These are phyloP conservation scores for Acanthosepion lycidas DNA, from an alignment of 2,888 invertebrate species.

Conservation along the genomic window DNA sequence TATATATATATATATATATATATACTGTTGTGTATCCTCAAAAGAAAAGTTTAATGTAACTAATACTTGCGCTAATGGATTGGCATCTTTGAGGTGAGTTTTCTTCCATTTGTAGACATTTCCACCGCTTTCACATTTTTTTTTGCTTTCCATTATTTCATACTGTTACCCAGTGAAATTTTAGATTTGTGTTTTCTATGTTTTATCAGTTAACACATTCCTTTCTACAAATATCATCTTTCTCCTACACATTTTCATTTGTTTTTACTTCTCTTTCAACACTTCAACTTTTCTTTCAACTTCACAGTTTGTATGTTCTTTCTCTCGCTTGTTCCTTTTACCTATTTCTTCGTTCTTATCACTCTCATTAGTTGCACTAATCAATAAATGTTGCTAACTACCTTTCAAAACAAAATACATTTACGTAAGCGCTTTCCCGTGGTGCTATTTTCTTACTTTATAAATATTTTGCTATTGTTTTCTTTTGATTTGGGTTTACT, in stretches of 20 bases:
- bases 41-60: no score
- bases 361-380: no score
- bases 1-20: no score
- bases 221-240: neutral
- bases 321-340: neutral
- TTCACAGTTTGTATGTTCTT: neutral
- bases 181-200: neutral
- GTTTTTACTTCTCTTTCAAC: fast-evolving
- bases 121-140: neutral
- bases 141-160: neutral
- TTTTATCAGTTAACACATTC: neutral
- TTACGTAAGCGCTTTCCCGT: no score
- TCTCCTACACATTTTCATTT: neutral
- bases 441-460: no score
- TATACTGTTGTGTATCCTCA: neutral
- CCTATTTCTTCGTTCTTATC: neutral
- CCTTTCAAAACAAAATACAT: no score
- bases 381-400: no score
- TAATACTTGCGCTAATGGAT: neutral
- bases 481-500: no score
- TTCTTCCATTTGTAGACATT: neutral
- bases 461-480: no score
- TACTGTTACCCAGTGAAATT: neutral
- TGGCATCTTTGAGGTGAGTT: neutral
- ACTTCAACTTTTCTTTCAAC: neutral